Conservation (phyloP, 2,888 invertebrate genomes). For the Xestia ashworthii region DNA sequence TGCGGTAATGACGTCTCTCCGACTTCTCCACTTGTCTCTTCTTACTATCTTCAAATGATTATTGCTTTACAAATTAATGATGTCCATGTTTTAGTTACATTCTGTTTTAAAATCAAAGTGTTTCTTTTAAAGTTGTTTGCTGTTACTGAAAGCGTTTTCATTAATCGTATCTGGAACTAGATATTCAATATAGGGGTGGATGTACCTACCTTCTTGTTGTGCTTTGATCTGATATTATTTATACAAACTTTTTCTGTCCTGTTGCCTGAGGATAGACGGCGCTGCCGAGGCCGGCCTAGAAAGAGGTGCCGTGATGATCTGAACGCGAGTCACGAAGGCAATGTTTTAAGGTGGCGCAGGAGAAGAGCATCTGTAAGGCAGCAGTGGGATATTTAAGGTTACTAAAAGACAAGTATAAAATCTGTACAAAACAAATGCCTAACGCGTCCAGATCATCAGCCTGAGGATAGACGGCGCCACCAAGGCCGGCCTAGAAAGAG, state of each 20-base stretch:
- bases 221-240: slow-evolving; percentile 14
- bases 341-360: no score
- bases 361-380: no score
- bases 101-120: slow-evolving; percentile 50
- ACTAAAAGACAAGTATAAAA: no score
- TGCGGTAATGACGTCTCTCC: slow-evolving; percentile 90
- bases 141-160: slow-evolving; percentile 27
- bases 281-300: no score
- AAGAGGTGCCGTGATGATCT: no score
- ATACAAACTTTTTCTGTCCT: background rate
- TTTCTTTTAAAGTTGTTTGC: slow-evolving; percentile 34
- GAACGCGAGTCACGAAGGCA: no score
- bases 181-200: background rate
- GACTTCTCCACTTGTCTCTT: slow-evolving; percentile 79
- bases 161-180: slow-evolving; percentile 14
- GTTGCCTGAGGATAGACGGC: no score
- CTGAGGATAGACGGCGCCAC: no score
- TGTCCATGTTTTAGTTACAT: slow-evolving; percentile 79
- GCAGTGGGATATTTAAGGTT: no score
- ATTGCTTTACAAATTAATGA: slow-evolving; percentile 85
- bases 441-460: no score
- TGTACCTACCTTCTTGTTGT: background rate
- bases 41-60: slow-evolving; percentile 87
- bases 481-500: no score
- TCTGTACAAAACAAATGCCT: no score